Evolutionary conservation across 1,140 invertebrate species (phyloP).

Genomic region (Drosophila insularis): DNA sequence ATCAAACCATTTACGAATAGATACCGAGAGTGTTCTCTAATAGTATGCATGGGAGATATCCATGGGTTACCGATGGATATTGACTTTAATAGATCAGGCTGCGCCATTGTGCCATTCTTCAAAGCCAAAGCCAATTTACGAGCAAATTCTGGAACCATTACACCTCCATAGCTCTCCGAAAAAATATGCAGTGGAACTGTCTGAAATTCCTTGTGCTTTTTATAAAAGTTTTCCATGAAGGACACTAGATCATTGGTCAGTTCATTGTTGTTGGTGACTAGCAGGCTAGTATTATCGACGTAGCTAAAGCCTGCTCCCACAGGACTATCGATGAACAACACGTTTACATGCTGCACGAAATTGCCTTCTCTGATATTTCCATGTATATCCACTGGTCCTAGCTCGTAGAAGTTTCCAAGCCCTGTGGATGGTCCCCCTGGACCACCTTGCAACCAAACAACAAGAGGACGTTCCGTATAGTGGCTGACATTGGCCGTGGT

Average conservation of each 20-base stretch:
- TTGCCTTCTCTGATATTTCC: slow-evolving; percentile 87
- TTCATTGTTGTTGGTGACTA: slow-evolving; percentile 85
- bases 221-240: slow-evolving; percentile 87
- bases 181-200: slow-evolving; percentile 90
- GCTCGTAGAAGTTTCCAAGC: slow-evolving; percentile 90
- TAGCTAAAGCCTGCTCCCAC: slow-evolving; percentile 95
- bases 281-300: slow-evolving; percentile 85
- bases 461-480: slow-evolving; percentile 86
- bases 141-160: slow-evolving; percentile 93
- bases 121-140: slow-evolving; percentile 85
- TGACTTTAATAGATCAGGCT: slow-evolving; percentile 87
- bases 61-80: slow-evolving; percentile 93
- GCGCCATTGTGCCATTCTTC: slow-evolving; percentile 84
- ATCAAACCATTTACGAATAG: slow-evolving; percentile 84
- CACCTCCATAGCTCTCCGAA: slow-evolving; percentile 95
- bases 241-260: slow-evolving; percentile 90
- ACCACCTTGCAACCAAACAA: slow-evolving; percentile 92
- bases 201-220: slow-evolving; percentile 86
- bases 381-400: slow-evolving; percentile 88
- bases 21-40: slow-evolving; percentile 89
- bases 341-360: slow-evolving; percentile 91
- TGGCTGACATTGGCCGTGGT: slow-evolving; percentile 85
- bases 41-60: slow-evolving; percentile 89
- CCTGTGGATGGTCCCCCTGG: slow-evolving; percentile 90
- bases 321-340: slow-evolving; percentile 94